A percentile compares a stretch with the other conserved stretches of the same genome.
phyloP scores from a whole-genome alignment of 37 sponge, comb jelly and placozoan genomes.

The Spongilla lacustris region DNA sequence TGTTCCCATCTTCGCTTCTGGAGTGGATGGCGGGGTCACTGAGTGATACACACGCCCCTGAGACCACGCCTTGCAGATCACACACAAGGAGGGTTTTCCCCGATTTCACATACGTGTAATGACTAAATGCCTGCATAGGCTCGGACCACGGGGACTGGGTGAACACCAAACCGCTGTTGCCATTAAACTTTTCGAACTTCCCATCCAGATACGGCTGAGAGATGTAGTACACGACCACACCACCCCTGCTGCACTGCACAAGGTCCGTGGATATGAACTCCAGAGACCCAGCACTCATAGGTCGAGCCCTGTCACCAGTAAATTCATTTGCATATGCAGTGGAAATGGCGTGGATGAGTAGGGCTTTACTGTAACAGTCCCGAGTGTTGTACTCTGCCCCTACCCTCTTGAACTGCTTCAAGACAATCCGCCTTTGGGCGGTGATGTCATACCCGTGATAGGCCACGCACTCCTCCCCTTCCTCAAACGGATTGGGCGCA shows the following conservation, averaged over 20 bases:
- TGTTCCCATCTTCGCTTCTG: conserved; percentile 2
- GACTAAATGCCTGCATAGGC: conserved; percentile 74
- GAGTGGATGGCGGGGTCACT: conserved; percentile 78
- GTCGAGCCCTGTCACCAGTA: conserved; percentile 38
- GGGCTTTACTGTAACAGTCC: conserved; percentile 52
- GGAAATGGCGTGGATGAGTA: conserved; percentile 46
- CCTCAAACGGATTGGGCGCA: conserved; percentile 67
- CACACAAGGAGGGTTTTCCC: conserved; percentile 53
- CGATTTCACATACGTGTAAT: conserved; percentile 63
- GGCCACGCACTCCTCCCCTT: conserved; percentile 53
- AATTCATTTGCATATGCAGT: conserved; percentile 59
- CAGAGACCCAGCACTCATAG: not conserved
- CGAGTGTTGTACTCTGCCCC: conserved; percentile 23
- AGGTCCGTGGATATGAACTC: conserved; percentile 37
- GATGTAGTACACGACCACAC: conserved; percentile 7
- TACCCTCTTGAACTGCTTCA: conserved; percentile 45
- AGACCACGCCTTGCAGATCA: conserved; percentile 65
- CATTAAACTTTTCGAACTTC: conserved; percentile 69
- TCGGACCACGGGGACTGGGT: conserved; percentile 30
- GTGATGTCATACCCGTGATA: conserved; percentile 60
- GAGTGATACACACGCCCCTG: not conserved
- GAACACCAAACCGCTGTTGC: conserved; percentile 52
- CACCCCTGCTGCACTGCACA: not conserved
- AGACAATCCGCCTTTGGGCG: conserved; percentile 30
- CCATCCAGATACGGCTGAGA: conserved; percentile 45